A percentile compares a stretch with the other conserved stretches of the same genome.
Conservation (phyloP, 1,140 invertebrate species). For the Aethina tumida region DNA sequence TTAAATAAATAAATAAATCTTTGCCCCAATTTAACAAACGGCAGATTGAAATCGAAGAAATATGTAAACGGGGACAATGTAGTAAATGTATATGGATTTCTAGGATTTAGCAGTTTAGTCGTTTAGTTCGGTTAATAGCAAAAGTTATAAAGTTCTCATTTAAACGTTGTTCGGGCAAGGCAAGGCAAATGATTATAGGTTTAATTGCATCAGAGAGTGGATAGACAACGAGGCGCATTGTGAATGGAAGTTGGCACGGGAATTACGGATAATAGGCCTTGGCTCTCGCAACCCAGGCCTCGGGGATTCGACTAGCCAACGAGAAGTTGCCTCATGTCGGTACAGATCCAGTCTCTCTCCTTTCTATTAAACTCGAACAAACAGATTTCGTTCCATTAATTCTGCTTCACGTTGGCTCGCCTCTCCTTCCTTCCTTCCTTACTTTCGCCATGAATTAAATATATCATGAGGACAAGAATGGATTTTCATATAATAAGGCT, state of each 20-base stretch:
- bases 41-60: too few species aligned
- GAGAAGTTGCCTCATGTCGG: slow-evolving; percentile 15
- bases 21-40: too few species aligned
- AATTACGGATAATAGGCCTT: slow-evolving; percentile 26
- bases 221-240: slow-evolving; percentile 22
- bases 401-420: too few species aligned
- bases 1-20: too few species aligned
- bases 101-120: too few species aligned
- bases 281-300: slow-evolving; percentile 12
- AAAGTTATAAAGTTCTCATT: slow-evolving; percentile 15
- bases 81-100: too few species aligned
- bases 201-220: slow-evolving; percentile 22
- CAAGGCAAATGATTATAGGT: slow-evolving; percentile 20
- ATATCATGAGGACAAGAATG: too few species aligned
- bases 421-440: too few species aligned
- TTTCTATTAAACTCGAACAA: slow-evolving; percentile 26
- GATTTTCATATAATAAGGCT: too few species aligned
- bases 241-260: slow-evolving; percentile 20
- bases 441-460: too few species aligned
- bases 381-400: slow-evolving; percentile 22
- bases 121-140: too few species aligned
- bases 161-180: slow-evolving; percentile 8
- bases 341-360: slow-evolving; percentile 19
- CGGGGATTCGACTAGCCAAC: slow-evolving; percentile 20
- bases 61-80: too few species aligned